Percentiles rank a stretch among this genome's conserved stretches.
phyloP scores from a whole-genome alignment of 2,888 invertebrate genomes.

The Cephus nigrinus region DNA sequence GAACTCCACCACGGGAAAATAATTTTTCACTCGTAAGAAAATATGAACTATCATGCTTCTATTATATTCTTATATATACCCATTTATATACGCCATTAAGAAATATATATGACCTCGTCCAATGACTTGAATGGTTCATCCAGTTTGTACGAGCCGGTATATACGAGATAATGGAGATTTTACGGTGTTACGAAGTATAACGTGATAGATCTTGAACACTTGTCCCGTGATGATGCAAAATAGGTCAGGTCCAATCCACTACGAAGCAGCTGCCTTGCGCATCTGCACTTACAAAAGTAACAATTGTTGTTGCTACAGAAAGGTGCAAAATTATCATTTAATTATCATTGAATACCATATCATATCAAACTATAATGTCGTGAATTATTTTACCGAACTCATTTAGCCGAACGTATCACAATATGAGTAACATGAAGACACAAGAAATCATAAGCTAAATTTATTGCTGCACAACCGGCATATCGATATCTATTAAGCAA shows the following conservation, averaged over 20 bases:
- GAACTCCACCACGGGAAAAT: too few species aligned
- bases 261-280: conserved; percentile 24
- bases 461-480: too few species aligned
- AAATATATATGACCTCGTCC: too few species aligned
- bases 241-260: conserved; percentile 31
- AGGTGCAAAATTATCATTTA: too few species aligned
- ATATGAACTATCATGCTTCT: background rate
- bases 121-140: background rate
- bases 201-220: conserved; percentile 25
- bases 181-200: conserved; percentile 25
- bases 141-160: background rate
- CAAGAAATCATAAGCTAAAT: too few species aligned
- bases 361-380: conserved; percentile 25
- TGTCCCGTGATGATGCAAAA: conserved; percentile 34
- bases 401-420: too few species aligned
- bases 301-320: conserved; percentile 19
- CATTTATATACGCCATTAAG: background rate
- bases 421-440: too few species aligned
- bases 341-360: too few species aligned
- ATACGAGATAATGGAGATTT: conserved; percentile 5
- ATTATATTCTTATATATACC: background rate
- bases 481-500: too few species aligned
- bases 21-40: too few species aligned
- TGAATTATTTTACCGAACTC: too few species aligned
- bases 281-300: conserved; percentile 9